A percentile compares a stretch with the other conserved stretches of the same genome.
Evolutionary conservation across 2,113 vertebrate species (phyloP).

Genomic region (Tangachromis dhanisi): DNA sequence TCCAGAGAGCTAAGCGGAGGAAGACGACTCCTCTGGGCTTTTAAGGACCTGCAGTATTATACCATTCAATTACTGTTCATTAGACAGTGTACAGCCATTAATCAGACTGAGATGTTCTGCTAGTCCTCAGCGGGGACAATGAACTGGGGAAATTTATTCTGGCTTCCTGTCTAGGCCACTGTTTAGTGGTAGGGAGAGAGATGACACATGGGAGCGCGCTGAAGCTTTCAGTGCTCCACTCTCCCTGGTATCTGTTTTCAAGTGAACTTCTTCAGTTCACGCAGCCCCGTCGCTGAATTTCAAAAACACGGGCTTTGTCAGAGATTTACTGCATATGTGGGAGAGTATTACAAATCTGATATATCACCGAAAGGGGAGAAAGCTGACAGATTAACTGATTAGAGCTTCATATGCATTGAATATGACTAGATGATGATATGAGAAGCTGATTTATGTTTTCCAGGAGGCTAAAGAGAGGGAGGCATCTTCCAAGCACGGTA

Average conservation of each 20-base stretch:
- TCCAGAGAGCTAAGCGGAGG: slow-evolving; percentile 23
- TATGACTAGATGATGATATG: slow-evolving; percentile 70
- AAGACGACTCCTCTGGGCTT: slow-evolving; percentile 58
- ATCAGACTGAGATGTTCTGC: slow-evolving; percentile 69
- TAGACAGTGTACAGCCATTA: slow-evolving; percentile 70
- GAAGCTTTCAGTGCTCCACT: slow-evolving; percentile 12
- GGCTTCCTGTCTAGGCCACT: slow-evolving; percentile 24
- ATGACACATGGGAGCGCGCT: slow-evolving; percentile 27
- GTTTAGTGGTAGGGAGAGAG: slow-evolving; percentile 15
- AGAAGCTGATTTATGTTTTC: slow-evolving; percentile 72
- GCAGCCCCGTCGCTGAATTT: slow-evolving; percentile 2
- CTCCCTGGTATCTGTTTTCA: not conserved
- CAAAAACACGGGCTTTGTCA: slow-evolving; percentile 41
- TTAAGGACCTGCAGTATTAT: slow-evolving; percentile 61
- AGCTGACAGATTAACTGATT: slow-evolving; percentile 70
- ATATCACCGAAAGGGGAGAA: slow-evolving; percentile 50
- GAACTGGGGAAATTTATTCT: slow-evolving; percentile 59
- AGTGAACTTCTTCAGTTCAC: slow-evolving; percentile 28
- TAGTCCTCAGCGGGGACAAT: slow-evolving; percentile 56
- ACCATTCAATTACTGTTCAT: slow-evolving; percentile 78
- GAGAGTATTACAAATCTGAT: slow-evolving; percentile 62
- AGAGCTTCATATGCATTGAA: slow-evolving; percentile 67
- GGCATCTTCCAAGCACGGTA: slow-evolving; percentile 21
- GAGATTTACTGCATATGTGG: slow-evolving; percentile 60
- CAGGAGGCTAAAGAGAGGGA: slow-evolving; percentile 52